Percentiles rank a stretch among this genome's conserved stretches.
Evolutionary conservation across 2,797 vertebrate species (phyloP).

Genomic region (Ceyx erithaca): DNA sequence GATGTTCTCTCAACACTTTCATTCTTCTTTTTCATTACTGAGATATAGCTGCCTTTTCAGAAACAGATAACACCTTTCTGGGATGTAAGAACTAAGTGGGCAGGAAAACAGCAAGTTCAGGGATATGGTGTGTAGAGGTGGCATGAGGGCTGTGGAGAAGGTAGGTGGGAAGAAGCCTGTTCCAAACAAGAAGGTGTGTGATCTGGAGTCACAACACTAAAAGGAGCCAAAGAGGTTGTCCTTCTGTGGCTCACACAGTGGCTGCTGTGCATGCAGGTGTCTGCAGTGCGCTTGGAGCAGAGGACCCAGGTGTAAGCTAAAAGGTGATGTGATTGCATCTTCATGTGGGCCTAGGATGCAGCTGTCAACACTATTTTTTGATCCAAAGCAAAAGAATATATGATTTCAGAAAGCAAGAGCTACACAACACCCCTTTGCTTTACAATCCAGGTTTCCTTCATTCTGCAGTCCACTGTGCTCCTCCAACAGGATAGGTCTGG

Average conservation of each 20-base stretch:
- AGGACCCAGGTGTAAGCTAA: background rate
- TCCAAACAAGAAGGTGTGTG: background rate
- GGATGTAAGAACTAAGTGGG: background rate
- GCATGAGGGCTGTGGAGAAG: background rate
- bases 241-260: background rate
- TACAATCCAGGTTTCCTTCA: background rate
- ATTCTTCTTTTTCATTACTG: background rate
- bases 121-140: background rate
- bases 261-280: background rate
- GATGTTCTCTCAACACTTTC: background rate
- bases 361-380: background rate
- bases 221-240: accelerated
- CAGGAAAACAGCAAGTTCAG: background rate
- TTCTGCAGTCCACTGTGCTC: background rate
- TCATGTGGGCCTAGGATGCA: background rate
- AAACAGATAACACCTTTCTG: background rate
- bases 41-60: conserved; percentile 29
- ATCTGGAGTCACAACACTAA: background rate
- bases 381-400: background rate
- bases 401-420: background rate
- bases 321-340: background rate
- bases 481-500: background rate
- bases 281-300: background rate
- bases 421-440: background rate
- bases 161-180: background rate